Evolutionary conservation across 1,140 invertebrate genomes (phyloP).

Genomic region (Plutomurus gul): DNA sequence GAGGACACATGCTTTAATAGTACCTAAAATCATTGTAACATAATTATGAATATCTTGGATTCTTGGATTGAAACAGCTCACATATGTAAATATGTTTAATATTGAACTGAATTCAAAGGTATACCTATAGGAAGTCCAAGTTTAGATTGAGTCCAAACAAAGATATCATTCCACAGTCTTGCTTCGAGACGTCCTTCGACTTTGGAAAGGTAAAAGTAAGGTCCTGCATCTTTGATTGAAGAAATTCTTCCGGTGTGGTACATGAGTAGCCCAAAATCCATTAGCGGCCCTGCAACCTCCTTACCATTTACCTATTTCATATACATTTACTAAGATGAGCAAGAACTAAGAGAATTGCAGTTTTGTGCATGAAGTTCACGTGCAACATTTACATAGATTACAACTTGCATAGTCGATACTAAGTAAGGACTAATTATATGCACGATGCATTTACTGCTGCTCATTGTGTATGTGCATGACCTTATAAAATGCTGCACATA

Average conservation of each 20-base stretch:
- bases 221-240: constrained; percentile 64
- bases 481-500: too few relatives aligned
- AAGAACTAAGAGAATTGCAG: too few relatives aligned
- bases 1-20: constrained; percentile 73
- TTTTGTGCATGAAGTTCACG: too few relatives aligned
- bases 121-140: constrained; percentile 61
- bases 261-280: constrained; percentile 72
- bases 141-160: constrained; percentile 68
- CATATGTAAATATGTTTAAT: too few relatives aligned
- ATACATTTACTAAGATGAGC: too few relatives aligned
- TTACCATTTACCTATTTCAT: constrained; percentile 68
- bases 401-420: too few relatives aligned
- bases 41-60: too few relatives aligned
- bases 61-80: not conserved
- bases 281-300: constrained; percentile 68
- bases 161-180: constrained; percentile 72
- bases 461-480: too few relatives aligned
- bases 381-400: too few relatives aligned
- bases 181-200: constrained; percentile 69
- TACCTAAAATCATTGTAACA: constrained; percentile 58
- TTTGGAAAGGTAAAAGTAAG: constrained; percentile 72
- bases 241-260: constrained; percentile 67
- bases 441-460: too few relatives aligned
- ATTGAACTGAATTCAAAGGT: too few relatives aligned
- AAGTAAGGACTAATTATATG: too few relatives aligned